Evolutionary conservation across 2,113 vertebrate species (phyloP), one percentile per base, ranked within the genome.

Genomic region (Camelus dromedarius): DNA sequence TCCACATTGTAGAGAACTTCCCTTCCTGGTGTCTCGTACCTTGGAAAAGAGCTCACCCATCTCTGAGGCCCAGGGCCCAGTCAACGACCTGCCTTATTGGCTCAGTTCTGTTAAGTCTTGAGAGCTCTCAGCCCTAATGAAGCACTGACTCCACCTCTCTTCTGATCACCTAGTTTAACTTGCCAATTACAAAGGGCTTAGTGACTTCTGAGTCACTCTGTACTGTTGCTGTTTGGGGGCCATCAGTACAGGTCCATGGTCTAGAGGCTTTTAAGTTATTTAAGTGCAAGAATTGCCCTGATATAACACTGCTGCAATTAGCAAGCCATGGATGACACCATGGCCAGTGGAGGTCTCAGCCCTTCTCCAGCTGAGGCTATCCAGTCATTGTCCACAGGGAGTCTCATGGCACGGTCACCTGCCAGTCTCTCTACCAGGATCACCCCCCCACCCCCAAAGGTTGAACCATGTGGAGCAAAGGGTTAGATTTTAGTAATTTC

Each of bases 21-120:
- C 9, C 3, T 85, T 72, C 30, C 28, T 0, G 1, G 32, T 28
- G 3, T 32, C 2, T 16, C 19, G 10, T 3, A 0, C 10, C 10
- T 13, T 32, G 9, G 38, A 52, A n/a, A 26, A 77, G 46, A 76
- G 32, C 15, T 60, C 7, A 0, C 3, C 9, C 3, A 8, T 13
- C 8, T 38, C 16, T 19, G 26, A 42, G 28, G 14, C 52, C 26
- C 7, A n/a, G 38, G n/a, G 22, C 8, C 16, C 11, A 50, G 69
- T n/a, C 48, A 20, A 1, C 2, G 4, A 18, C 35, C 62, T 28
- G 9, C n/a, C 13, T 13, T 32, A 7, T 24, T 1, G 52, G 2
- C 50, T 52, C 28, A 69, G 18, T 60, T 18, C 6, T 3, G 0
- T 16, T 6, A 26, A 60, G 28, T 3, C 26, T 38, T 32, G 26